phyloP scores from a whole-genome alignment of 2,113 vertebrate genomes.

The Tichodroma muraria region DNA sequence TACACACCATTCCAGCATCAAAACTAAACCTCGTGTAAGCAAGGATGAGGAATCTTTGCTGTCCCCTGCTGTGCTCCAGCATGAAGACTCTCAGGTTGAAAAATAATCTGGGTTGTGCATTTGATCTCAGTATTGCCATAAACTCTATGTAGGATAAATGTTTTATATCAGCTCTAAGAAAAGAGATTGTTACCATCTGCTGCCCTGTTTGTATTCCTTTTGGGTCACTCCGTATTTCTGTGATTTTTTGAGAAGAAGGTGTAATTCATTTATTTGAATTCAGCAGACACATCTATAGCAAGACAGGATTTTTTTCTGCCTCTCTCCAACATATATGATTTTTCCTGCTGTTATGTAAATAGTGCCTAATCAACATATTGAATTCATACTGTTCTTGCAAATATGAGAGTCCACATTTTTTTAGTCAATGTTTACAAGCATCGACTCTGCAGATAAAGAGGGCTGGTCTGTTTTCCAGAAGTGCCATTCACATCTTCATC shows the following conservation, averaged over 20 bases:
- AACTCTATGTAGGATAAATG: not conserved
- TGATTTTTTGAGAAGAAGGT: constrained; percentile 4
- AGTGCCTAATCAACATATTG: not conserved
- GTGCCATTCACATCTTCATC: not conserved
- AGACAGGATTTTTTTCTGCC: not conserved
- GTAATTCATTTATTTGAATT: not conserved
- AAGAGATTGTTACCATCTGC: not conserved
- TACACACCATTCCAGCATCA: not conserved
- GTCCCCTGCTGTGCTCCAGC: not conserved
- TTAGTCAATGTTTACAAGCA: not conserved
- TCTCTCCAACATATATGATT: not conserved
- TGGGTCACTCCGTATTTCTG: not conserved
- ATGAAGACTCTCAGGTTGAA: constrained; percentile 2
- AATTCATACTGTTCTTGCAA: not conserved
- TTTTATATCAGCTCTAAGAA: not conserved
- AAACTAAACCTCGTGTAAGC: not conserved
- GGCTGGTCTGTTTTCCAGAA: not conserved
- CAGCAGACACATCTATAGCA: not conserved
- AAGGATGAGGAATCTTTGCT: not conserved
- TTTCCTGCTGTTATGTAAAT: not conserved
- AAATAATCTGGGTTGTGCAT: not conserved
- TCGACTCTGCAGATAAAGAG: not conserved
- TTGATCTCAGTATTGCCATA: not conserved
- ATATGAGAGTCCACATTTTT: not conserved
- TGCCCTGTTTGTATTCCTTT: constrained; percentile 13